Percentiles rank a stretch among this genome's conserved stretches.
Conservation (phyloP, 2,113 vertebrate species). For the Peucedramus taeniatus region DNA sequence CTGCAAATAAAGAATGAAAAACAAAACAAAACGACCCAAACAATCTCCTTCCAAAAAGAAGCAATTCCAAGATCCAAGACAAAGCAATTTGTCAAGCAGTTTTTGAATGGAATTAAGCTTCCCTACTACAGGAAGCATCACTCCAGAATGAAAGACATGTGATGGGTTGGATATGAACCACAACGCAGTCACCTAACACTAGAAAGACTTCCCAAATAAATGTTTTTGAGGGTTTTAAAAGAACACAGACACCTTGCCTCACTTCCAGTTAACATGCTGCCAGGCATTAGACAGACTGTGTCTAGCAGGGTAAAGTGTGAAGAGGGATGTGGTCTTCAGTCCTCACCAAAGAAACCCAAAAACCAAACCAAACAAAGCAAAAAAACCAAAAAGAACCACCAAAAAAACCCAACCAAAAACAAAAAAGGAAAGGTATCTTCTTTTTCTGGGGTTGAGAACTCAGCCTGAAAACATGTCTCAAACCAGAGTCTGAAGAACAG, state of each 20-base stretch:
- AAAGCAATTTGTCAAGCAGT: neutral
- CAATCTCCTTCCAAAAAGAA: constrained; percentile 28
- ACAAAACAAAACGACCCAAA: neutral
- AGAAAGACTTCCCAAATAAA: neutral
- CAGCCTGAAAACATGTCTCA: constrained; percentile 1
- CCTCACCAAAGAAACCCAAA: neutral
- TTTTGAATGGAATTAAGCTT: neutral
- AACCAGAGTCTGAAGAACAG: neutral
- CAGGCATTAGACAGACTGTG: neutral
- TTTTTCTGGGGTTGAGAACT: constrained; percentile 66
- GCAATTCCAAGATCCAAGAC: neutral
- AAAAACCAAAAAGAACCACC: neutral
- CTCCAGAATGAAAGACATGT: neutral
- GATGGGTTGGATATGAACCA: neutral
- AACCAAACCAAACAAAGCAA: neutral
- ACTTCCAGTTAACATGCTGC: neutral
- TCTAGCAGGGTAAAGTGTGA: neutral
- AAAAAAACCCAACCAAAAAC: neutral
- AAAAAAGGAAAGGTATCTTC: constrained; percentile 23
- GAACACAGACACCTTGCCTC: neutral
- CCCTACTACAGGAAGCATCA: neutral
- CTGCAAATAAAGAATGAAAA: constrained; percentile 29
- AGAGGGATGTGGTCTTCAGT: neutral
- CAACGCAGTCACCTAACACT: neutral
- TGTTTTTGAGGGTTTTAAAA: neutral